Percentiles rank a stretch among this genome's conserved stretches.
Conservation (phyloP, 2,113 vertebrate species). For the Peromyscus polionotus region DNA sequence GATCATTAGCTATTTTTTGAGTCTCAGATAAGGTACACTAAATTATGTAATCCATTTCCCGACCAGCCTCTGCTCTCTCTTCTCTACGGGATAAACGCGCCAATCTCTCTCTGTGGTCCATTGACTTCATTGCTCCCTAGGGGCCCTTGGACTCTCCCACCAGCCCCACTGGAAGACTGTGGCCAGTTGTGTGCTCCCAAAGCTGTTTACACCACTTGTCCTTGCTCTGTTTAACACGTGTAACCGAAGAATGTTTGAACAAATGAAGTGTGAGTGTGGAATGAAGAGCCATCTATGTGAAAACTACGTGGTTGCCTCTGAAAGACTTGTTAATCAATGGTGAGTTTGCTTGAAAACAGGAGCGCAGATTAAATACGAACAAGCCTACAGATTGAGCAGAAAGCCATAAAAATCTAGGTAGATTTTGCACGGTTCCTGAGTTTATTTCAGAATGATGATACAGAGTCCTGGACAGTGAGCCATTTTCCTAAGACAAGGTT, state of each 20-base stretch:
- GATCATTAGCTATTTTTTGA: neutral
- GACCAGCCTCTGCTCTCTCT: too few relatives aligned
- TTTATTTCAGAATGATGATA: neutral
- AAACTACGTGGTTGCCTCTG: neutral
- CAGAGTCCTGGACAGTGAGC: neutral
- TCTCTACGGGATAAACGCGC: too few relatives aligned
- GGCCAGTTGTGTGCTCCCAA: neutral
- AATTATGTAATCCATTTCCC: neutral
- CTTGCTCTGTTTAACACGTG: neutral
- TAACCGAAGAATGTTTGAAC: neutral
- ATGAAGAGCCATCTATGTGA: neutral
- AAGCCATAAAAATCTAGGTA: conserved; percentile 23
- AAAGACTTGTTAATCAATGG: conserved; percentile 19
- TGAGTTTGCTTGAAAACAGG: conserved; percentile 37
- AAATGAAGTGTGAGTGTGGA: neutral
- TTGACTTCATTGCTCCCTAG: neutral
- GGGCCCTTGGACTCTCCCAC: neutral
- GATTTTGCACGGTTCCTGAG: conserved; percentile 3
- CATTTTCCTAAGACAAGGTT: conserved; percentile 20
- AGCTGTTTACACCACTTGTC: neutral
- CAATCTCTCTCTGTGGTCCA: neutral
- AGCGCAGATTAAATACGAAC: conserved; percentile 14
- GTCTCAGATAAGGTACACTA: neutral
- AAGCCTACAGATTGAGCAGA: neutral
- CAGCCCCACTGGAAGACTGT: neutral